Conservation (phyloP, 2,888 invertebrate species). For the Macaria liturata region DNA sequence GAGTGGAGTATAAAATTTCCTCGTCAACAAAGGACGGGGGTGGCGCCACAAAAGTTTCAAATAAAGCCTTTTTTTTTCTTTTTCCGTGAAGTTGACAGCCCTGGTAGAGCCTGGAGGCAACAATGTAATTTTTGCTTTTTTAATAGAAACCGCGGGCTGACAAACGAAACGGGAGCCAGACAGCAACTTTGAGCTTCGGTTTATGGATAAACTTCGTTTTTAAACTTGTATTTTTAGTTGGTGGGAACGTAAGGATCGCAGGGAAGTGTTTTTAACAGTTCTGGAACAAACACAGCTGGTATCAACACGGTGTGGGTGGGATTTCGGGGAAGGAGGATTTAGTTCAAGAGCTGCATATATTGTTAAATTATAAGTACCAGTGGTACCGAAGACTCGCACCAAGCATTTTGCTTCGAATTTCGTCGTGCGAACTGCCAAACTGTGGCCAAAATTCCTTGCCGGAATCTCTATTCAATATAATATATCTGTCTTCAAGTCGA, state of each 20-base stretch:
- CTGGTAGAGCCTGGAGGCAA: slow-evolving; percentile 43
- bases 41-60: slow-evolving; percentile 46
- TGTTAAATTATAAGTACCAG: too few relatives aligned
- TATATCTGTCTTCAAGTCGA: too few relatives aligned
- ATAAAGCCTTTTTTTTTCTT: slow-evolving; percentile 34
- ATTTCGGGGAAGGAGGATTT: too few relatives aligned
- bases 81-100: slow-evolving; percentile 48
- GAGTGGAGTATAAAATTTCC: slow-evolving; percentile 51
- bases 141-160: slow-evolving; percentile 48
- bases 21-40: slow-evolving; percentile 45
- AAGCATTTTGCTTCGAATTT: too few relatives aligned
- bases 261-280: too few relatives aligned
- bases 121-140: slow-evolving; percentile 55
- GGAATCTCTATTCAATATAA: too few relatives aligned
- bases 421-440: too few relatives aligned
- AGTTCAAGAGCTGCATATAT: too few relatives aligned
- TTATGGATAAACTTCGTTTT: slow-evolving; percentile 38
- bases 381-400: too few relatives aligned
- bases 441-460: too few relatives aligned
- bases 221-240: slow-evolving; percentile 29
- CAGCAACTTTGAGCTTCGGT: slow-evolving; percentile 39
- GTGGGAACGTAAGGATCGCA: neutral
- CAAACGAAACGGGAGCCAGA: slow-evolving; percentile 45
- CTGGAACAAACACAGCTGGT: too few relatives aligned
- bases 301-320: too few relatives aligned